phyloP scores from a whole-genome alignment of 2,888 invertebrate species.

The Antheraea assamensis region DNA sequence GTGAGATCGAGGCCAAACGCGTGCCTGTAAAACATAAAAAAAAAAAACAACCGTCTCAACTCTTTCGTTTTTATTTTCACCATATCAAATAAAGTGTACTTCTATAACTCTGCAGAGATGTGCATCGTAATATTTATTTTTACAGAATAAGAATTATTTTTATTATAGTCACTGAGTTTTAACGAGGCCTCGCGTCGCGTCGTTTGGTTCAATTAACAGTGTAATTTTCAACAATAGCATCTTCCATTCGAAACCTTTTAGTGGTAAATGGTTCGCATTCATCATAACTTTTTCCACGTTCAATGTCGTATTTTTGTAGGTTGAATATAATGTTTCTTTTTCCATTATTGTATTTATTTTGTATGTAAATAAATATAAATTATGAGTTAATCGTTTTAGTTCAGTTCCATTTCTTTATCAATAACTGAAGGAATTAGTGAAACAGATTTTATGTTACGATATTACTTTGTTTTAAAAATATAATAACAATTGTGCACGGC shows the following conservation, averaged over 20 bases:
- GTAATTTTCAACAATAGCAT: conserved; percentile 7
- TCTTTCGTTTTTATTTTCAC: too few species aligned
- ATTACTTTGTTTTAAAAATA: not conserved
- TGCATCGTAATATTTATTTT: not conserved
- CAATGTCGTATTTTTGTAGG: not conserved
- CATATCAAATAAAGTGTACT: not conserved
- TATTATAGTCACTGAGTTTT: not conserved
- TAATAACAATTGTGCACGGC: not conserved
- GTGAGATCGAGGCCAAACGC: too few species aligned
- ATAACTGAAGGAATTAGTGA: not conserved
- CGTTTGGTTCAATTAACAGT: not conserved
- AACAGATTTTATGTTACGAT: not conserved
- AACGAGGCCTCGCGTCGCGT: not conserved
- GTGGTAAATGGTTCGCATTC: not conserved
- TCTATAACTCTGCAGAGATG: not conserved
- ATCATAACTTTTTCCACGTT: conserved; percentile 1
- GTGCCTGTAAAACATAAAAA: too few species aligned
- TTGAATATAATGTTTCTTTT: not conserved
- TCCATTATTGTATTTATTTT: not conserved
- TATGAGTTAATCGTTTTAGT: not conserved
- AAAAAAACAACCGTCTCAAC: too few species aligned
- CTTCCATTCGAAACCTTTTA: conserved; percentile 5
- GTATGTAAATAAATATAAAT: not conserved
- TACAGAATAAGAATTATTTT: not conserved
- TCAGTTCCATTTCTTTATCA: not conserved